These are phyloP conservation scores for Grammomys surdaster DNA, from an alignment of 2,113 vertebrate genomes.

Conservation along the genomic window DNA sequence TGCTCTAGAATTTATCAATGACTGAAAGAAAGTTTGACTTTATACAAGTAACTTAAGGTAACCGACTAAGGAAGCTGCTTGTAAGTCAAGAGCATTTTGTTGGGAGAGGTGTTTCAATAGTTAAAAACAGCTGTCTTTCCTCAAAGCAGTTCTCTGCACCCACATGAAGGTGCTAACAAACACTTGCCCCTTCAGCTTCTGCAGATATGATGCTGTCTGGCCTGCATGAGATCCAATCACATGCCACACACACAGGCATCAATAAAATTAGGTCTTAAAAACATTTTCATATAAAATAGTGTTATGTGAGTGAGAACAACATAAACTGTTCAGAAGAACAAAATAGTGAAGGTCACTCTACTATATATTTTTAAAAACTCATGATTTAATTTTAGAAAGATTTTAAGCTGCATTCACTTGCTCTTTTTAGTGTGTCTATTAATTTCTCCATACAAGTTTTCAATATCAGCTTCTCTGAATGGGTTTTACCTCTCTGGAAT, in stretches of 20 bases:
- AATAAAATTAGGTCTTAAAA: not conserved
- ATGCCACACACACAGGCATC: not conserved
- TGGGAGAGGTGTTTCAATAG: not conserved
- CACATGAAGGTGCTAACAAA: not conserved
- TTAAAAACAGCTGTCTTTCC: not conserved
- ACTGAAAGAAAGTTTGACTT: not conserved
- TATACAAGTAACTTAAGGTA: not conserved
- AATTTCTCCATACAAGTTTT: not conserved
- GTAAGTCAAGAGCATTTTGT: not conserved
- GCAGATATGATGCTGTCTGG: too few species aligned
- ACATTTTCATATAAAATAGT: too few species aligned
- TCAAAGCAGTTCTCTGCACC: not conserved
- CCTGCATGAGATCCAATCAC: too few species aligned
- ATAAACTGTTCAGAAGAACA: conserved; percentile 14
- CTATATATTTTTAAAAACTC: not conserved
- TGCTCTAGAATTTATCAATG: not conserved
- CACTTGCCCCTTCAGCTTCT: not conserved
- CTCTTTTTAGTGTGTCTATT: not conserved
- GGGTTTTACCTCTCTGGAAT: not conserved
- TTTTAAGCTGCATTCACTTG: not conserved
- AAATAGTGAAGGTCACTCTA: not conserved
- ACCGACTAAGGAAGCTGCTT: not conserved
- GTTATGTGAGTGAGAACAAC: conserved; percentile 28
- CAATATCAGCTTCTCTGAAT: not conserved
- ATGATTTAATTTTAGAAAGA: conserved; percentile 22